phyloP scores from a whole-genome alignment of 1,140 invertebrate species.

The Cydia strobilella region DNA sequence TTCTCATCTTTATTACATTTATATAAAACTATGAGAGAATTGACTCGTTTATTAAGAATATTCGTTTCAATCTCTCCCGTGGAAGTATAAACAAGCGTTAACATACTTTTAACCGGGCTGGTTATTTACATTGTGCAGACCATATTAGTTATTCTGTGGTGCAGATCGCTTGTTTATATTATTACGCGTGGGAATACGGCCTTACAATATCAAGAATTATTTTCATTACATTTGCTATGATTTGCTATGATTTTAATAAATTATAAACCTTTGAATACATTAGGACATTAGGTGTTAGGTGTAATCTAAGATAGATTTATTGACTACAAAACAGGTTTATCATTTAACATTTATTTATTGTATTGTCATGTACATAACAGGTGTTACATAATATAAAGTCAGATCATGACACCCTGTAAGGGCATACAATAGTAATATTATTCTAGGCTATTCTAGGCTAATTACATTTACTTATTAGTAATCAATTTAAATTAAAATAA shows the following conservation, averaged over 20 bases:
- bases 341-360: no score
- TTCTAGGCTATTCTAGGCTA: no score
- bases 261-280: constrained; percentile 7
- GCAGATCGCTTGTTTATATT: constrained; percentile 23
- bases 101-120: neutral
- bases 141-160: no score
- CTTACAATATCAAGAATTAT: constrained; percentile 10
- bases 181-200: constrained; percentile 3
- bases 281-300: neutral
- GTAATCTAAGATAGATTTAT: constrained; percentile 10
- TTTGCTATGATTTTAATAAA: constrained; percentile 3
- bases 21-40: constrained; percentile 17
- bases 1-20: constrained; percentile 9
- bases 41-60: neutral
- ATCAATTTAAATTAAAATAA: no score
- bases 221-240: constrained; percentile 12
- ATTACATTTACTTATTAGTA: no score
- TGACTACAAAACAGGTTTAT: neutral
- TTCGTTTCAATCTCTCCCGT: constrained; percentile 21
- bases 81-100: constrained; percentile 14
- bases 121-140: constrained; percentile 15
- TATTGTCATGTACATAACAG: no score
- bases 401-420: no score
- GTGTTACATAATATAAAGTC: no score
- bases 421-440: no score